phyloP scores from a whole-genome alignment of 2,797 vertebrate genomes.

The Characodon lateralis region DNA sequence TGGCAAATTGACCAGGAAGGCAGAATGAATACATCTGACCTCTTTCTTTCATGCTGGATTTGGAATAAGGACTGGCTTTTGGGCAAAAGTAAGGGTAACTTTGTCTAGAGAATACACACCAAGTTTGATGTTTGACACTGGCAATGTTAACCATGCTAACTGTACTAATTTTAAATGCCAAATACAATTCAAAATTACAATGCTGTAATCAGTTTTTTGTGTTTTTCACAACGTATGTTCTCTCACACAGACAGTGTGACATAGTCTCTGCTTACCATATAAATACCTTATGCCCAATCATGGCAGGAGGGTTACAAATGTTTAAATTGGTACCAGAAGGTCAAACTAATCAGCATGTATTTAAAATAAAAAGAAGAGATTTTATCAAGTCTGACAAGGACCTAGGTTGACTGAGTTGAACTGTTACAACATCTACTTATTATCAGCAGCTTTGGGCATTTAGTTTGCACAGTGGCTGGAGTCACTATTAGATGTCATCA shows the following conservation, averaged over 20 bases:
- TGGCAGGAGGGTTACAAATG: background rate
- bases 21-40: too few relatives aligned
- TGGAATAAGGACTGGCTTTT: background rate
- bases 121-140: background rate
- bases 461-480: background rate
- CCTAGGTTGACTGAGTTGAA: background rate
- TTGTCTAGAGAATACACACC: background rate
- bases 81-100: background rate
- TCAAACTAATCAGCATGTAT: background rate
- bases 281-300: background rate
- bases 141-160: background rate
- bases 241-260: background rate
- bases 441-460: background rate
- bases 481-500: background rate
- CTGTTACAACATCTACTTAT: background rate
- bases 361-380: background rate
- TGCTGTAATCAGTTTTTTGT: background rate
- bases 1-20: background rate
- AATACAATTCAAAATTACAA: background rate
- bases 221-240: background rate
- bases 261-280: background rate
- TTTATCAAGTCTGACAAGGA: background rate
- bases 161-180: background rate
- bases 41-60: background rate
- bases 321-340: background rate